These are phyloP conservation scores for Cynodonichthys magdalenae DNA, from an alignment of 2,797 vertebrate genomes.

Conservation along the genomic window DNA sequence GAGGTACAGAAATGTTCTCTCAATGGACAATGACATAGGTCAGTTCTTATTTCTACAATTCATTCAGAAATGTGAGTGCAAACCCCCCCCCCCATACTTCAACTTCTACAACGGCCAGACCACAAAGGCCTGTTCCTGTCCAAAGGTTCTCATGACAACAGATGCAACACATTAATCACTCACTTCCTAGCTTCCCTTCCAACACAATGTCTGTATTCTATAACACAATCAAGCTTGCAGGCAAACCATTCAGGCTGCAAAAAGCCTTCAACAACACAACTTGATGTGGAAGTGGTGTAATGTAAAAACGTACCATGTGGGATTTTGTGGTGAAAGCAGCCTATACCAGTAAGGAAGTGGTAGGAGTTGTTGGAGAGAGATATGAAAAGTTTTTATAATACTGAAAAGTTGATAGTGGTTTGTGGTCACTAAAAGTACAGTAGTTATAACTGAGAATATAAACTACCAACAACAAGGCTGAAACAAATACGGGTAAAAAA, in stretches of 20 bases:
- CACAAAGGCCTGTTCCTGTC: conserved; percentile 37
- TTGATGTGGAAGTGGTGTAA: conserved; percentile 47
- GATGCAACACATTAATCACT: conserved; percentile 61
- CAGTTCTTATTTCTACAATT: conserved; percentile 7
- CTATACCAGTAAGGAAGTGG: conserved; percentile 49
- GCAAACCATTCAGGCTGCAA: conserved; percentile 35
- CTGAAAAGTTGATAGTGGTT: conserved; percentile 35
- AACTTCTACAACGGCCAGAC: conserved; percentile 23
- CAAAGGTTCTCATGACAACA: conserved; percentile 64
- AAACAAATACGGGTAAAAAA: not conserved
- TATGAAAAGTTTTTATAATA: conserved; percentile 25
- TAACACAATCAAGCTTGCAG: conserved; percentile 58
- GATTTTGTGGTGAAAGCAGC: conserved; percentile 36
- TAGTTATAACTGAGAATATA: conserved; percentile 12
- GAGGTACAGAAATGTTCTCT: not conserved
- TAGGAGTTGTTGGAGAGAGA: conserved; percentile 38
- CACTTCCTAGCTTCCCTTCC: conserved; percentile 62
- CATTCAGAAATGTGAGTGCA: conserved; percentile 13
- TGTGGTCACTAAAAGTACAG: conserved; percentile 33
- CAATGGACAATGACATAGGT: conserved; percentile 7
- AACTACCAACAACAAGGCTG: not conserved
- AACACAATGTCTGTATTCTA: conserved; percentile 62
- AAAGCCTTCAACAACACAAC: conserved; percentile 19
- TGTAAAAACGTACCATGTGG: conserved; percentile 32
- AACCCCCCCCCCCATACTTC: not conserved